Conservation (phyloP, 2,113 vertebrate genomes). For the Gorsachius goisagi region DNA sequence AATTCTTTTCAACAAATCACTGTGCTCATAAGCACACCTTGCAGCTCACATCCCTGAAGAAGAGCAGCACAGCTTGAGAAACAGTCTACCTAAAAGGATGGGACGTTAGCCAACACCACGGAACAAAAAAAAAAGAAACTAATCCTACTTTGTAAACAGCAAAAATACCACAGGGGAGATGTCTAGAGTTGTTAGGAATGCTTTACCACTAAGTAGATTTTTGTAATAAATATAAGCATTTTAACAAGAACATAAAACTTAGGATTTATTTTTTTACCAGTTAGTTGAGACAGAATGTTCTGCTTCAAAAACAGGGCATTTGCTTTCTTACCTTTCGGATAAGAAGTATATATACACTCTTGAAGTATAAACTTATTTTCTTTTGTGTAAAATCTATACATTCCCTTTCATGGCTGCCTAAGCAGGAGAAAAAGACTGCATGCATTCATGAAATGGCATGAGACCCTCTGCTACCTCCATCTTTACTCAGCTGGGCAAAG, state of each 20-base stretch:
- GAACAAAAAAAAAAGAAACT: background rate
- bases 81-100: background rate
- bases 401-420: background rate
- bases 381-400: background rate
- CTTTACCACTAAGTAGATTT: background rate
- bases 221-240: background rate
- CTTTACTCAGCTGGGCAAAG: background rate
- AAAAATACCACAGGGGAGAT: slow-evolving; percentile 9
- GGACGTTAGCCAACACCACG: background rate
- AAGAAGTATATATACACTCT: background rate
- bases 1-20: background rate
- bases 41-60: background rate
- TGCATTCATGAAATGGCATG: background rate
- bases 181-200: background rate
- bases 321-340: background rate
- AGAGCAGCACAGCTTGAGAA: background rate
- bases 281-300: background rate
- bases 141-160: slow-evolving; percentile 20
- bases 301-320: background rate
- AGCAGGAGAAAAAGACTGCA: background rate
- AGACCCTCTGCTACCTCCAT: background rate
- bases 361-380: background rate
- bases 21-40: background rate
- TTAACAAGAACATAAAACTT: background rate
- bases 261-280: background rate